Percentiles rank a stretch among this genome's conserved stretches.
These are phyloP conservation scores for Pseudachorutes palmiensis DNA, from an alignment of 1,140 invertebrate genomes.

Conservation along the genomic window DNA sequence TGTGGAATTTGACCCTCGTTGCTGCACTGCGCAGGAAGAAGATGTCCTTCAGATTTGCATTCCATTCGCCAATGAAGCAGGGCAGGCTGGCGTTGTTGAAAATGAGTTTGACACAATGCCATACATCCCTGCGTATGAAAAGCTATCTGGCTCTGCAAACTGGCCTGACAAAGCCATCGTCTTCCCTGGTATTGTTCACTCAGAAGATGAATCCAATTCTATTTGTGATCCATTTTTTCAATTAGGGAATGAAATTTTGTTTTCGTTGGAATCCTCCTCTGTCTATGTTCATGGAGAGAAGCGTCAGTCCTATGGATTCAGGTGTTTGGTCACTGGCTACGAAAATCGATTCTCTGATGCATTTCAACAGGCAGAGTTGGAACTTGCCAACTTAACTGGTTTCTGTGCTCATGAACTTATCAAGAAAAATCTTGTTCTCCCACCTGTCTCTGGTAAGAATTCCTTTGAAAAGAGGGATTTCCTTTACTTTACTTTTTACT, in stretches of 20 bases:
- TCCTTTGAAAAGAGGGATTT: conserved; percentile 6
- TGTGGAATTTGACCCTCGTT: conserved; percentile 85
- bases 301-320: conserved; percentile 76
- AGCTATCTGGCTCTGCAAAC: conserved; percentile 60
- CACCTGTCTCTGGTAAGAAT: conserved; percentile 51
- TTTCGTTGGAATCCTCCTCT: conserved; percentile 89
- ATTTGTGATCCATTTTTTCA: conserved; percentile 35
- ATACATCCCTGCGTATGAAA: conserved; percentile 64
- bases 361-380: conserved; percentile 74
- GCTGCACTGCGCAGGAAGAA: conserved; percentile 86
- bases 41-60: conserved; percentile 83
- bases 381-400: conserved; percentile 80
- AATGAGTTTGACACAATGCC: conserved; percentile 28
- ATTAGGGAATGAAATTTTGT: conserved; percentile 81
- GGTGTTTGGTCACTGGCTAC: conserved; percentile 84
- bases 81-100: conserved; percentile 15
- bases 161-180: conserved; percentile 83
- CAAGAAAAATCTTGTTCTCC: conserved; percentile 71
- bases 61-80: conserved; percentile 45
- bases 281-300: conserved; percentile 90
- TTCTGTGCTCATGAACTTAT: conserved; percentile 81
- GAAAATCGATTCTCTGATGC: conserved; percentile 62
- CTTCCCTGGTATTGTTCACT: conserved; percentile 57
- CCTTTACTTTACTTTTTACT: conserved; percentile 24
- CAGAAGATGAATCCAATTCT: conserved; percentile 19